Base-by-base conservation (phyloP, 2,888 invertebrate species). In the Labia minor region DNA sequence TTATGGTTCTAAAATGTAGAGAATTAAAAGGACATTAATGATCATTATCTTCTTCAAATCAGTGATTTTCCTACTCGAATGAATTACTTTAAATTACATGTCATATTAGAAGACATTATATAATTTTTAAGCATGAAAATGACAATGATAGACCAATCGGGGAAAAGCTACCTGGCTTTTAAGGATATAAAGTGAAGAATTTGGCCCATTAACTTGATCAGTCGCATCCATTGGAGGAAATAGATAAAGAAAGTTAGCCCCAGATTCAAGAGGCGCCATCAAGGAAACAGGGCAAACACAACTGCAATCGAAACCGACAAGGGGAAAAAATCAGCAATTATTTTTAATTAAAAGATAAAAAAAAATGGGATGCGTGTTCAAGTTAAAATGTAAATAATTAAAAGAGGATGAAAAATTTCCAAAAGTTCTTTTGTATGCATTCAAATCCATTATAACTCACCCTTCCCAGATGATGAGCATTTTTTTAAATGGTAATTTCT, bases 401-500 rank as follows among this genome's bases (percentile, higher is more conserved):
- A 49, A 49, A 11, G 14, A 49, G 49, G 16, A 49, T 49, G 49
- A 49, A 49, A 49, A 49, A 49, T 49, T 49, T 49, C 49, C 16
- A 49, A 26, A 26, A 26, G 49, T n/a, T 49, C 49, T 49, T 49
- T 49, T 49, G 49, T 49, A 14, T 49, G 49, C 49, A 49, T 49
- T 49, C 49, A 49, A 26, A n/a, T 49, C 49, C 16, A n/a, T 49
- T 16, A n/a, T 49, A n/a, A 8, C 49, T 49, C 16, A n/a, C 16
- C 49, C 49, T 16, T 49, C 49, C 49, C 16, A 16, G 49, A 49
- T 49, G 49, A 49, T 49, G 49, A 49, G 49, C 49, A 49, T 49
- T 49, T 49, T 26, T 49, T 49, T 49, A 49, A 49, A 49, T 49
- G 49, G 49, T 49, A 49, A 49, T 49, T 49, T 49, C 49, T 49